phyloP scores from a whole-genome alignment of 2,113 vertebrate genomes.

The Ageneiosus marmoratus region DNA sequence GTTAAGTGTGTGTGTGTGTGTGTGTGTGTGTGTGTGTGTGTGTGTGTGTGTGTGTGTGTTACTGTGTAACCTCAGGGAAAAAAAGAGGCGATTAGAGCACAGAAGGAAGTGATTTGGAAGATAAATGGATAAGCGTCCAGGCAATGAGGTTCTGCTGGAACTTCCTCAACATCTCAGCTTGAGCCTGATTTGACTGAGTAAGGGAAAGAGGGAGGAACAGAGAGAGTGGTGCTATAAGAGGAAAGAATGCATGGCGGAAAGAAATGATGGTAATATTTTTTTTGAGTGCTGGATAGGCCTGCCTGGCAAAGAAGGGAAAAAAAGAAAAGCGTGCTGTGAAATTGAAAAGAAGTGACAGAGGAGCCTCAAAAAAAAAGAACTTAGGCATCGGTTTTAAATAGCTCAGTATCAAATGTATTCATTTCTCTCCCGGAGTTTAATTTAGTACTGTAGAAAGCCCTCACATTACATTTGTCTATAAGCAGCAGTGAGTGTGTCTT shows the following conservation, averaged over 20 bases:
- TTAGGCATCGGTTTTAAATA: conserved; percentile 14
- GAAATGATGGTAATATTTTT: background rate
- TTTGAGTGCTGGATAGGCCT: background rate
- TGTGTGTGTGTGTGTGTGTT: conserved; percentile 19
- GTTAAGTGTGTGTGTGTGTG: background rate
- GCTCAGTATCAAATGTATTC: conserved; percentile 27
- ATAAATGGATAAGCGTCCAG: conserved; percentile 41
- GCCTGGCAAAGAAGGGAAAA: conserved; percentile 10
- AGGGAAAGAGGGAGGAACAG: conserved; percentile 19
- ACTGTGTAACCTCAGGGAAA: conserved; percentile 20
- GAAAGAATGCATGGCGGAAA: conserved; percentile 5
- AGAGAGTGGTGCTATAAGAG: background rate
- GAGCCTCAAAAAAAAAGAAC: background rate
- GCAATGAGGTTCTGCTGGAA: conserved; percentile 28
- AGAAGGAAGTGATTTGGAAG: conserved; percentile 46
- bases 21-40: conserved; percentile 24
- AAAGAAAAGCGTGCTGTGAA: background rate
- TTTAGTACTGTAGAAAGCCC: conserved; percentile 9
- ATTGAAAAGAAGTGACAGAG: background rate
- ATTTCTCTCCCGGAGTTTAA: conserved; percentile 11
- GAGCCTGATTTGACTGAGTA: conserved; percentile 42
- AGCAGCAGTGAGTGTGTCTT: conserved; percentile 10
- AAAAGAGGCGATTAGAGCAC: conserved; percentile 24
- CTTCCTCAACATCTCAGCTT: conserved; percentile 16
- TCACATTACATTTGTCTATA: background rate